phyloP scores from a whole-genome alignment of 2,888 invertebrate species.

The Tanytarsus gracilentus region DNA sequence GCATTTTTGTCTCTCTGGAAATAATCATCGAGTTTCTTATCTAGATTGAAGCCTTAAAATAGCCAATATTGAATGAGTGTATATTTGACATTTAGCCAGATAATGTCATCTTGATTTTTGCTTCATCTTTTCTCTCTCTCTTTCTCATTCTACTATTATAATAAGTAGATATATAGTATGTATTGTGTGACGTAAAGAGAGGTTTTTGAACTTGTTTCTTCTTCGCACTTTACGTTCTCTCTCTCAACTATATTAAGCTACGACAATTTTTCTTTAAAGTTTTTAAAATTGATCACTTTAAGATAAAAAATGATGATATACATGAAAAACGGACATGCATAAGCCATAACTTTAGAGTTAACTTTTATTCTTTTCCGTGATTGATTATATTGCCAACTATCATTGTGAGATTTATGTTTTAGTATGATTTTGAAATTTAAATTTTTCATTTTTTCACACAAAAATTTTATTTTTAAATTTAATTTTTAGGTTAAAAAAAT shows the following conservation, averaged over 20 bases:
- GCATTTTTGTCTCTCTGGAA: too few species aligned
- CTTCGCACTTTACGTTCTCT: neutral
- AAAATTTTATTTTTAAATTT: too few species aligned
- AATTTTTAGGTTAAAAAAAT: too few species aligned
- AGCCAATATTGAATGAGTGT: neutral
- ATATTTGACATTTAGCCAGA: conserved; percentile 5
- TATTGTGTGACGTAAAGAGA: neutral
- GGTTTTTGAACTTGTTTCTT: conserved; percentile 3
- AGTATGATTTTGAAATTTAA: too few species aligned
- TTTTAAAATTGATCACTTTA: neutral
- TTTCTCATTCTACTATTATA: neutral
- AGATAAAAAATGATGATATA: too few species aligned
- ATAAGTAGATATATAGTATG: neutral
- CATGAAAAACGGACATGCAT: too few species aligned
- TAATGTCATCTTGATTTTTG: conserved; percentile 10
- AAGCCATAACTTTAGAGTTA: too few species aligned
- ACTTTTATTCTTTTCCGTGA: too few species aligned
- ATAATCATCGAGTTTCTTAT: too few species aligned
- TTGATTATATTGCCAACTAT: too few species aligned
- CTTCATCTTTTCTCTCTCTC: neutral
- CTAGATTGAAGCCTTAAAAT: conserved; percentile 13
- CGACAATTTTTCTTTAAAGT: neutral
- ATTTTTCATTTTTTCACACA: too few species aligned
- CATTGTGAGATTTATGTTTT: too few species aligned
- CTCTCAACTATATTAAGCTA: neutral